These are phyloP conservation scores for Lacerta viridis DNA, from an alignment of 2,797 vertebrate species.

Conservation along the genomic window DNA sequence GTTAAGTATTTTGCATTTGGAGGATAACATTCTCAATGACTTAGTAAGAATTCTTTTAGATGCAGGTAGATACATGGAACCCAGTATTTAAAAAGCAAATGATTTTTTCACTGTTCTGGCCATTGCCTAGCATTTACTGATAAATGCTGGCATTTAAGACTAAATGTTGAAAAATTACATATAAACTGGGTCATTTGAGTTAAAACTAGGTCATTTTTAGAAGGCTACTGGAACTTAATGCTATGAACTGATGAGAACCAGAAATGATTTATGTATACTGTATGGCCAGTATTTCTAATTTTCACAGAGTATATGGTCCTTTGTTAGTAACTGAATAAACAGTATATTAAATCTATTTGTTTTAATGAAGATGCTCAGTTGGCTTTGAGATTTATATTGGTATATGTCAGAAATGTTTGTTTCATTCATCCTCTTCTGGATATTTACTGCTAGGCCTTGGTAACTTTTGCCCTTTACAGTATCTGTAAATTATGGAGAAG, in stretches of 20 bases:
- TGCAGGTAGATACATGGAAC: not conserved
- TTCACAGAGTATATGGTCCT: not conserved
- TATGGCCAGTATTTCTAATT: not conserved
- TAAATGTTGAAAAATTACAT: conserved; percentile 14
- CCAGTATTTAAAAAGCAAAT: not conserved
- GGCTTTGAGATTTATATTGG: not conserved
- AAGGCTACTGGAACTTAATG: not conserved
- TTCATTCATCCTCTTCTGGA: not conserved
- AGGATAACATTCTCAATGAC: not conserved
- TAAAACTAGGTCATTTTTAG: not conserved
- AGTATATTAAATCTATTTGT: not conserved
- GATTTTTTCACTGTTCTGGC: not conserved
- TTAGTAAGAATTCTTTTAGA: not conserved
- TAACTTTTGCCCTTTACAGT: not conserved
- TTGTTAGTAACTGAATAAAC: not conserved
- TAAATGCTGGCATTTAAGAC: not conserved
- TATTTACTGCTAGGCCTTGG: not conserved
- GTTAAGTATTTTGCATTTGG: not conserved
- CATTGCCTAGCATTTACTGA: not conserved
- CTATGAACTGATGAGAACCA: not conserved
- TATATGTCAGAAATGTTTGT: not conserved
- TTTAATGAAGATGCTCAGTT: not conserved
- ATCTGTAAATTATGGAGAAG: not conserved
- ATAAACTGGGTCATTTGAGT: not conserved
- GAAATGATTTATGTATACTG: not conserved